Evolutionary conservation across 92 coral and sea anemone genomes (phyloP).

Genomic region (Muricea muricata): DNA sequence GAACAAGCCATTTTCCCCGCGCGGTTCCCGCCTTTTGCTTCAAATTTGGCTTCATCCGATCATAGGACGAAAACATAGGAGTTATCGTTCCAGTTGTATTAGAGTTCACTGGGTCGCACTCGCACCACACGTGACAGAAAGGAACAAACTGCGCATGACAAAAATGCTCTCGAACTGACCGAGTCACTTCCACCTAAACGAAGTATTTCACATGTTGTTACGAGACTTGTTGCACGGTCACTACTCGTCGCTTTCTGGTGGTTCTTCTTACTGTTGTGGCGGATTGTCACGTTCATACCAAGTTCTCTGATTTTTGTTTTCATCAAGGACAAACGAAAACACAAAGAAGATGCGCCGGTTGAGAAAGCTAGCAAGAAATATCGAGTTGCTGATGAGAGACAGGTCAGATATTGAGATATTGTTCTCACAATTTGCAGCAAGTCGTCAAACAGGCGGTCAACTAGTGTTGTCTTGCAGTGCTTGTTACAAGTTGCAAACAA

Average conservation of each 20-base stretch:
- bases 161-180: neutral
- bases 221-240: neutral
- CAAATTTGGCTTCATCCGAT: no score
- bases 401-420: no score
- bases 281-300: slow-evolving; percentile 18
- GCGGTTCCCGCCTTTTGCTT: no score
- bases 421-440: no score
- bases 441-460: no score
- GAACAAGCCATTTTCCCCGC: no score
- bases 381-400: slow-evolving; percentile 14
- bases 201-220: neutral
- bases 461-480: no score
- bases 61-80: no score
- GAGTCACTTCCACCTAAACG: neutral
- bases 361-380: slow-evolving; percentile 34
- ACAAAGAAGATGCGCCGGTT: neutral
- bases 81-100: no score
- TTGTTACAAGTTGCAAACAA: no score
- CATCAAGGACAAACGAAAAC: slow-evolving; percentile 35
- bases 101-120: no score
- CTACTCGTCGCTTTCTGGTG: neutral
- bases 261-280: neutral
- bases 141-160: slow-evolving; percentile 8
- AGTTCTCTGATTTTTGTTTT: slow-evolving; percentile 21
- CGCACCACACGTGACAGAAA: no score